Evolutionary conservation across 2,113 vertebrate genomes (phyloP), one percentile per base, ranked within the genome.

Genomic region (Lasiurus borealis): DNA sequence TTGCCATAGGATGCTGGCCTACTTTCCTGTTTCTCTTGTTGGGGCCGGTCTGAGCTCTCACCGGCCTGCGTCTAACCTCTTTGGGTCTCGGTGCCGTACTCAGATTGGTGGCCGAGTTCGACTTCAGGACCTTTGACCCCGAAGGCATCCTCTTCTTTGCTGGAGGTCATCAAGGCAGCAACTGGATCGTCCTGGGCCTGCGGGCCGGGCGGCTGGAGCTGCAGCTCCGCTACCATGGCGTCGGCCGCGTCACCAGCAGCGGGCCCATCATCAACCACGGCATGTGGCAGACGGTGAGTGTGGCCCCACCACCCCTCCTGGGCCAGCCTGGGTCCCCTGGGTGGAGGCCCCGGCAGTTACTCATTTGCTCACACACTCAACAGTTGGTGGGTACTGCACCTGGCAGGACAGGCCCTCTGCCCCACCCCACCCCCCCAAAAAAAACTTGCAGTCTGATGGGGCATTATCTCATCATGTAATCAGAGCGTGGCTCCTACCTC

Each of bases 71-170:
- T 54, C 36, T 97, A 96, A 98, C 57, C 40, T 88, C 95, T 90
- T 97, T 97, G 95, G 97, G 93, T 98, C 94, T 98, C 91, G 90
- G 27, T 94, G 92, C 95, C 81, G 91, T 6, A 92, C 93, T 88
- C 97, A 98, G 98, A 97, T 96, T 99, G 96, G 96, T 98, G 97
- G 99, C 99, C 15, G 99, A 99, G 97, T 99, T 99, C 95, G 99
- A 99, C 98, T 99, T 99, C 98, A 99, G 99, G 96, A 99, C 99
- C 66, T 99, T 98, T 77, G 99, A 99, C 97, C 98, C 98, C 0
- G 99, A 99, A 97, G 99, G 99, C 18, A 98, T 99, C 88, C 99
- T 99, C 97, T 99, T 99, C 98, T 99, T 99, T 91, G 99, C 99
- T 1, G 99, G 99, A 88, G 99, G 99, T 96, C 99, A 98, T 97